Percentiles rank a stretch among this genome's conserved stretches.
These are phyloP conservation scores for Drosophila prosaltans DNA, from an alignment of 1,140 invertebrate genomes.

Conservation along the genomic window DNA sequence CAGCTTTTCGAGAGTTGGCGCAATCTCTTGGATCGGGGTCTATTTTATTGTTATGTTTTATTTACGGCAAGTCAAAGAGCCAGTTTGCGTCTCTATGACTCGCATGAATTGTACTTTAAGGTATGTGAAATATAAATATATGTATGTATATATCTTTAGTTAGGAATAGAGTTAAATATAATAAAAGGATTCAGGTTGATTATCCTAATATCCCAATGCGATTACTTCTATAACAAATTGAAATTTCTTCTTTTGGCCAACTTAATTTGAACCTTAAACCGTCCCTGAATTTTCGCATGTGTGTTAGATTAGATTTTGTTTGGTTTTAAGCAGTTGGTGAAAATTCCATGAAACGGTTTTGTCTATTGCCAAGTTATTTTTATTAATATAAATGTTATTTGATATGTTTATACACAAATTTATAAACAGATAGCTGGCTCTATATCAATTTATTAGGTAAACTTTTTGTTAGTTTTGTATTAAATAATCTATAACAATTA, in stretches of 20 bases:
- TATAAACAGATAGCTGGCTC: no score
- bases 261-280: no score
- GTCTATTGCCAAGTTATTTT: background rate
- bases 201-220: no score
- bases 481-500: no score
- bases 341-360: background rate
- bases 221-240: no score
- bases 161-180: no score
- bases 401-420: background rate
- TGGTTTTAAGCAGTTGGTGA: background rate
- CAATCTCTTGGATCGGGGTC: conserved; percentile 22
- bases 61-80: conserved; percentile 30
- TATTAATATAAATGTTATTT: background rate
- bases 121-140: conserved; percentile 14
- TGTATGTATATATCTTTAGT: background rate
- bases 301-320: background rate
- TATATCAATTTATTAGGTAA: background rate
- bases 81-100: conserved; percentile 22
- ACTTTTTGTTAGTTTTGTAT: no score
- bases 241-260: no score
- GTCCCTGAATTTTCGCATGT: no score
- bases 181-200: no score
- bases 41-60: conserved; percentile 44
- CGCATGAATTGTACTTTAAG: conserved; percentile 37
- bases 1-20: conserved; percentile 31